These are phyloP conservation scores for Onthophagus sagittarius DNA, from an alignment of 2,888 invertebrate genomes.

Conservation along the genomic window DNA sequence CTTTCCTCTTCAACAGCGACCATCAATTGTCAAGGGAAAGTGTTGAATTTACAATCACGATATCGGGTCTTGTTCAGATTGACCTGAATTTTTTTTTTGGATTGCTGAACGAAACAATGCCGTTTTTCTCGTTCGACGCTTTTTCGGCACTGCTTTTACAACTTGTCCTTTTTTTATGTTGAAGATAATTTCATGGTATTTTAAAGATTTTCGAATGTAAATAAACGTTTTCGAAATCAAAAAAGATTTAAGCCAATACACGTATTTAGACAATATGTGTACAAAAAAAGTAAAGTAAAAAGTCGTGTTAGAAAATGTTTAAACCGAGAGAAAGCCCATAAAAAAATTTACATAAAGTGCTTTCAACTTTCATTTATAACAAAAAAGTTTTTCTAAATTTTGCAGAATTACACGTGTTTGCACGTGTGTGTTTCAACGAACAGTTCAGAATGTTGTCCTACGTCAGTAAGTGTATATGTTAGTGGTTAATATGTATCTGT, in stretches of 20 bases:
- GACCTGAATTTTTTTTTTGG: not conserved
- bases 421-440: slow-evolving; percentile 84
- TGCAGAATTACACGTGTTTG: slow-evolving; percentile 86
- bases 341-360: not conserved
- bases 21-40: not conserved
- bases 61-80: not conserved
- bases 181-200: not conserved
- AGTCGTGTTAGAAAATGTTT: not conserved
- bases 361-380: not conserved
- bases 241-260: no score
- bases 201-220: not conserved
- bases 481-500: not conserved
- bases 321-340: not conserved
- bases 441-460: slow-evolving; percentile 81
- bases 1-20: not conserved
- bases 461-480: slow-evolving; percentile 59
- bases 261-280: no score
- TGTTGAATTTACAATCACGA: not conserved
- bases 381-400: slow-evolving; percentile 30
- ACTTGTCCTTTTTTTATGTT: not conserved
- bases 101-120: not conserved
- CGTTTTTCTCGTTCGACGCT: not conserved
- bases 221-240: not conserved
- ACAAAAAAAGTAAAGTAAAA: not conserved
- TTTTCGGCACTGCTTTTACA: not conserved